Conservation (phyloP, 2,113 vertebrate species). For the Pedionomus torquatus region DNA sequence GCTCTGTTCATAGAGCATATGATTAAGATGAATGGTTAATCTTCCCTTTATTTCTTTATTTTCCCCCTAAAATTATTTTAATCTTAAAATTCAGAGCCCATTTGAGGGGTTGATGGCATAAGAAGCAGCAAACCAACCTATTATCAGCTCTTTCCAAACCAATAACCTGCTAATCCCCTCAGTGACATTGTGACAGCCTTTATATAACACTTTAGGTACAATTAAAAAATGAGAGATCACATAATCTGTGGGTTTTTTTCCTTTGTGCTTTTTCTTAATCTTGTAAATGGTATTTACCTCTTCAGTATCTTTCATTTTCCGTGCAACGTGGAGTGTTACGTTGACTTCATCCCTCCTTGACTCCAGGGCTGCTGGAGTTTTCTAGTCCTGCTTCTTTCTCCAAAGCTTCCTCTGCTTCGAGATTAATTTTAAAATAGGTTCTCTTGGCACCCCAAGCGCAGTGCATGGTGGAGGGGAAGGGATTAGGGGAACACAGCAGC, state of each 20-base stretch:
- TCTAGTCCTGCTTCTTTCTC: not conserved
- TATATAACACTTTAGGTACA: not conserved
- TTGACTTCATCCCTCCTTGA: not conserved
- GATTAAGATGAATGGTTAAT: not conserved
- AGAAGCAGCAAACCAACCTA: not conserved
- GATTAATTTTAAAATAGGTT: not conserved
- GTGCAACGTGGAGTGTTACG: fast-evolving
- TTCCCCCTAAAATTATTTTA: not conserved
- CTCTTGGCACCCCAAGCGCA: not conserved
- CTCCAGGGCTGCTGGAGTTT: not conserved
- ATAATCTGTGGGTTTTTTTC: not conserved
- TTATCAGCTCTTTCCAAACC: not conserved
- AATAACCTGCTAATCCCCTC: not conserved
- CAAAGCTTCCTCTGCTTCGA: not conserved
- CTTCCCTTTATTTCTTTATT: not conserved
- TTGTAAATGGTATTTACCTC: not conserved
- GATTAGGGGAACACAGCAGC: conserved; percentile 36
- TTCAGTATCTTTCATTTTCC: not conserved
- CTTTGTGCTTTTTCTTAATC: not conserved
- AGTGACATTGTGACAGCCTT: not conserved
- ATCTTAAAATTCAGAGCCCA: not conserved
- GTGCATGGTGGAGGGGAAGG: not conserved
- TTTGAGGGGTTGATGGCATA: not conserved
- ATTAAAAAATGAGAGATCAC: not conserved
- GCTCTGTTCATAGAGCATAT: not conserved